Percentiles rank a stretch among this genome's conserved stretches.
Evolutionary conservation across 2,113 vertebrate species (phyloP).

Genomic region (Etheostoma spectabile): DNA sequence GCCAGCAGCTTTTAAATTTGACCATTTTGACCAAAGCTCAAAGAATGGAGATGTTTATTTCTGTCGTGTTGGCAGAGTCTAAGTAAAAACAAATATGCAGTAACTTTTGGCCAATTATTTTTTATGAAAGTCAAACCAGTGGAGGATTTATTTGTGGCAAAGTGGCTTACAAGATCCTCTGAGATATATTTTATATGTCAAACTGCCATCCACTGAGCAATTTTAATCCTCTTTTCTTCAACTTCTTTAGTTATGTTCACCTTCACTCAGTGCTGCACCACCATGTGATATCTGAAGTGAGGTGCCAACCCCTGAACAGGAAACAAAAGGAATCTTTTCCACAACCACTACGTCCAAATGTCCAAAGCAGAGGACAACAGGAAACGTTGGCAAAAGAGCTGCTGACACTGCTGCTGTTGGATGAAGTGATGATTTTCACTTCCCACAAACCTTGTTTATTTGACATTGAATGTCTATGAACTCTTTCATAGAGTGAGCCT

Average conservation of each 20-base stretch:
- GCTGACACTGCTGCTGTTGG: slow-evolving; percentile 11
- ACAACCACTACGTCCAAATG: not conserved
- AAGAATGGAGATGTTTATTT: not conserved
- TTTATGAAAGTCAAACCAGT: not conserved
- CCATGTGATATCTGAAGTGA: not conserved
- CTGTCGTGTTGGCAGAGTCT: not conserved
- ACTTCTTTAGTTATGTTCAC: not conserved
- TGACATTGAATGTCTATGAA: not conserved
- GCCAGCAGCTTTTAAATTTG: not conserved
- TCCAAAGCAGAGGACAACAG: slow-evolving; percentile 1
- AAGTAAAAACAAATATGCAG: not conserved
- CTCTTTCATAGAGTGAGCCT: not conserved
- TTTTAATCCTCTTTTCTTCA: not conserved
- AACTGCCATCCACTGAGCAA: not conserved
- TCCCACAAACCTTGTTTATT: slow-evolving; percentile 6
- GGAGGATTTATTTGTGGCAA: not conserved
- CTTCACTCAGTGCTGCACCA: not conserved
- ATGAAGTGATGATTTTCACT: slow-evolving; percentile 4
- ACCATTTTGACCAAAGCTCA: not conserved
- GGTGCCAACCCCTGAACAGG: not conserved
- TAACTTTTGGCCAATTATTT: not conserved
- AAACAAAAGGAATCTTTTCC: slow-evolving; percentile 20
- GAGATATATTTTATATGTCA: not conserved
- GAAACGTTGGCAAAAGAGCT: slow-evolving; percentile 14
- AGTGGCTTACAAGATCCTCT: not conserved